Evolutionary conservation across 2,888 invertebrate species (phyloP).

Genomic region (Theodoxus fluviatilis): DNA sequence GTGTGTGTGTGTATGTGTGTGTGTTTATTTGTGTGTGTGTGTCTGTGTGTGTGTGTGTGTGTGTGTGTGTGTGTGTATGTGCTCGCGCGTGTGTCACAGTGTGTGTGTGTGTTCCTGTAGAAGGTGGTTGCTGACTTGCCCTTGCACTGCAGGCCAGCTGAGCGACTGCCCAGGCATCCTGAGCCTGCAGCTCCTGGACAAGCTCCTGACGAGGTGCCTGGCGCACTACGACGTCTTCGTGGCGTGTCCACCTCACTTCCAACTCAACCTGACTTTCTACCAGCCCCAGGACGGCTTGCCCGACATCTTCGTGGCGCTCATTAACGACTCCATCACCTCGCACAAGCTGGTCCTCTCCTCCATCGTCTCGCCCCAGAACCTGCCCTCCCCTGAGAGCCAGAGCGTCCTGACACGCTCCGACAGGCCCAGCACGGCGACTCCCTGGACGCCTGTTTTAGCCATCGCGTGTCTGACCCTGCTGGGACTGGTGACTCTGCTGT

Average conservation of each 20-base stretch:
- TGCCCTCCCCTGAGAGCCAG: conserved; percentile 28
- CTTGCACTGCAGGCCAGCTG: conserved; percentile 42
- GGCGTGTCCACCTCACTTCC: conserved; percentile 54
- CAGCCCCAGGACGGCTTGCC: conserved; percentile 39
- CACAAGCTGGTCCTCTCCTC: conserved; percentile 48
- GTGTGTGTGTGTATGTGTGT: no score
- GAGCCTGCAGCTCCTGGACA: conserved; percentile 51
- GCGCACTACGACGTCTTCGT: conserved; percentile 56
- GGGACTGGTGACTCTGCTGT: conserved; percentile 32
- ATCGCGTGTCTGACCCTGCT: conserved; percentile 37
- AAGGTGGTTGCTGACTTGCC: neutral
- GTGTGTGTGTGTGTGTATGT: neutral
- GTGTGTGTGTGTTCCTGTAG: neutral
- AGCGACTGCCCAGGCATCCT: conserved; percentile 56
- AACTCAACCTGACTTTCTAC: conserved; percentile 47
- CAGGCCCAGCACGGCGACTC: conserved; percentile 15
- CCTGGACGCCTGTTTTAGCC: conserved; percentile 45
- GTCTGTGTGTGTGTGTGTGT: neutral
- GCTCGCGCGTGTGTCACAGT: neutral
- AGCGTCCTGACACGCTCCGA: neutral
- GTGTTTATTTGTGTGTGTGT: no score
- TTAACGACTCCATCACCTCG: conserved; percentile 48
- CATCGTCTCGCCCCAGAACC: conserved; percentile 42
- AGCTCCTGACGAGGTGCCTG: conserved; percentile 41
- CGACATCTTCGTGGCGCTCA: conserved; percentile 46